phyloP scores from a whole-genome alignment of 30 jellyfish, hydroid and myxozoan genomes.

The Turritopsis rubra region DNA sequence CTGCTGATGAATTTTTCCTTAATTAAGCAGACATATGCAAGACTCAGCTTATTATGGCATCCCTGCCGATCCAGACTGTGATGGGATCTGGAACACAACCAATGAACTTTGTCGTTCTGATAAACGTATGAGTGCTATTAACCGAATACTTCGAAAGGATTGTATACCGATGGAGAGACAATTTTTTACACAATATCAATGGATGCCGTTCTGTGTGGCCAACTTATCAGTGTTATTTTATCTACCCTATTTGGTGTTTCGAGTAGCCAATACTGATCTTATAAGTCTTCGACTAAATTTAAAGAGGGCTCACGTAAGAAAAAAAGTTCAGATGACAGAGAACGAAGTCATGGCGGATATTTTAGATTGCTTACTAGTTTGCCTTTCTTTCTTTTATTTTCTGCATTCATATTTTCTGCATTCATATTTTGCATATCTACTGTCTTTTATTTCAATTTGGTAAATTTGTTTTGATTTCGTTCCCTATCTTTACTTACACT shows the following conservation, averaged over 20 bases:
- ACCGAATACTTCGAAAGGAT: neutral
- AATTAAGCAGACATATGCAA: neutral
- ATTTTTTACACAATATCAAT: conserved; percentile 28
- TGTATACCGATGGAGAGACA: conserved; percentile 29
- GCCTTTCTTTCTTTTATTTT: too few relatives aligned
- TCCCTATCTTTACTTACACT: too few relatives aligned
- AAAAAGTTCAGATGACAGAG: too few relatives aligned
- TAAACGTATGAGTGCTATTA: neutral
- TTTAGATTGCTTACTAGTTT: too few relatives aligned
- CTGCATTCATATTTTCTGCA: too few relatives aligned
- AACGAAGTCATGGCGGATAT: too few relatives aligned
- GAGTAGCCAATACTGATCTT: conserved; percentile 33
- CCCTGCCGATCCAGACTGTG: conserved; percentile 13
- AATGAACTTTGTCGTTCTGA: neutral
- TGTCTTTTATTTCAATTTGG: too few relatives aligned
- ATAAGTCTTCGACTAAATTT: conserved; percentile 27
- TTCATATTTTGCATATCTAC: too few relatives aligned
- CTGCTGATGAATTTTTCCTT: conserved; percentile 20
- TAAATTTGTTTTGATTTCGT: too few relatives aligned
- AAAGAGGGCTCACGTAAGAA: neutral
- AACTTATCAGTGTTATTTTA: conserved; percentile 27
- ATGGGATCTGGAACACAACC: conserved; percentile 21
- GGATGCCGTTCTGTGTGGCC: conserved; percentile 45
- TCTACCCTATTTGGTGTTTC: conserved; percentile 25
- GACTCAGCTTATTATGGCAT: conserved; percentile 34